Percentiles rank a stretch among this genome's conserved stretches.
Evolutionary conservation across 53 echinoderm and acorn worm species (phyloP).

Genomic region (Echinarachnius parma): DNA sequence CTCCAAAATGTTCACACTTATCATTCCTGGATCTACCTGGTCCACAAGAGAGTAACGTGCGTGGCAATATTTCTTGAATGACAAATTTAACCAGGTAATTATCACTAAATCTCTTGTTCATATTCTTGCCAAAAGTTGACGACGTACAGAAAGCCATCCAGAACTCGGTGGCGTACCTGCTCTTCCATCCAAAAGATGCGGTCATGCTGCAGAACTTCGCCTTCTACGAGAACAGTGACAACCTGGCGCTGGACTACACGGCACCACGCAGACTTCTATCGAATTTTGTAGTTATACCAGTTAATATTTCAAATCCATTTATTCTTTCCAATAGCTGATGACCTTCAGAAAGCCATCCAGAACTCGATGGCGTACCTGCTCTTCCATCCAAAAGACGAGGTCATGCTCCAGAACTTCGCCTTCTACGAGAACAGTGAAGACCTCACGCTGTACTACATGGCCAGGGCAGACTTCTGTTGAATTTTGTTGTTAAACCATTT

Average conservation of each 20-base stretch:
- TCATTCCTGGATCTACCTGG: too few species aligned
- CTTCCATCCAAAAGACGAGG: conserved; percentile 68
- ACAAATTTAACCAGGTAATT: too few species aligned
- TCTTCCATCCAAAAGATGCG: conserved; percentile 70
- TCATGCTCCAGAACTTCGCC: conserved; percentile 73
- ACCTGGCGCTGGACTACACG: conserved; percentile 48
- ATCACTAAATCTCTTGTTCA: too few species aligned
- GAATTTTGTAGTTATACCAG: too few species aligned
- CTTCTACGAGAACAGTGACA: conserved; percentile 66
- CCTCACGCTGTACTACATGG: conserved; percentile 44
- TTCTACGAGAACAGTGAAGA: conserved; percentile 67
- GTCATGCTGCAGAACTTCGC: conserved; percentile 75
- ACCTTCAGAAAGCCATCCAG: conserved; percentile 55
- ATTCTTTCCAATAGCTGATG: conserved; percentile 11
- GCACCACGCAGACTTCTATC: conserved; percentile 23
- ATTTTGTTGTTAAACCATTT: too few species aligned
- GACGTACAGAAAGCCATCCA: conserved; percentile 55
- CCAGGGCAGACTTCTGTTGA: conserved; percentile 50
- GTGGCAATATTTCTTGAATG: too few species aligned
- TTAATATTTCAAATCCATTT: too few species aligned
- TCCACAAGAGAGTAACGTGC: too few species aligned
- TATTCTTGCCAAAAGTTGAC: conserved; percentile 5
- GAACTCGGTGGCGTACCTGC: conserved; percentile 64
- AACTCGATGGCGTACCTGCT: conserved; percentile 67
- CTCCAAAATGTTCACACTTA: too few species aligned